Base-by-base conservation (phyloP, 2,888 invertebrate species). In the Nasonovia ribisnigri region DNA sequence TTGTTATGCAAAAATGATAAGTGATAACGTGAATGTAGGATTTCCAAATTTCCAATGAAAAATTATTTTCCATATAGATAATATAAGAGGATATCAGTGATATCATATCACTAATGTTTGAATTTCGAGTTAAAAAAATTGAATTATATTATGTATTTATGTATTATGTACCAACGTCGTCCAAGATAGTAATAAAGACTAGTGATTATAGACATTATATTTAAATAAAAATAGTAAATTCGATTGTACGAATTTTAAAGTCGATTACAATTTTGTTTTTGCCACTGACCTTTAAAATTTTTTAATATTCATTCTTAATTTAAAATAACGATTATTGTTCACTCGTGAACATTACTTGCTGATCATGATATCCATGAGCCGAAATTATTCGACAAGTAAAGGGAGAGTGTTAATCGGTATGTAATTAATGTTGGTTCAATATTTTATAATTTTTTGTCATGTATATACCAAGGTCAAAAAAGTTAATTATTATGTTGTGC, bases 401-500 rank as follows among this genome's bases (percentile, higher is more conserved):
- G 92, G 92, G 13, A 88, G 92, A 92, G 88, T 92, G 11, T 92
- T 92, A 77, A 92, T 92, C 24, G 92, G 92, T 77, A 77, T 29
- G 92, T 43, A 43, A 42, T 92, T 87, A 10, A 43, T 91, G 36
- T 77, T 77, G 16, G 6, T 29, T 60, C 29, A 60, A 29, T 10
- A 29, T 29, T 60, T 46, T 26, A 60, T 77, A 36, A 36, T 77
- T 77, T 77, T 36, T 20, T 77, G 1, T n/a, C 6, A 20, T 36
- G 8, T 77, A 6, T 36, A 36, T 77, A 36, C 16, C 36, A 36
- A 67, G 20, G 67, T 36, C 36, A 36, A 36, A 36, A n/a, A 26
- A 20, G 13, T n/a, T 8, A 36, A 20, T 77, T 77, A 36, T 77
- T 77, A 6, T 77, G 36, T 77, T 26, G 24, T 57, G 26, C 8